These are phyloP conservation scores for Scelioninae gen. 1 DNA, from an alignment of 2,888 invertebrate species.

Conservation along the genomic window DNA sequence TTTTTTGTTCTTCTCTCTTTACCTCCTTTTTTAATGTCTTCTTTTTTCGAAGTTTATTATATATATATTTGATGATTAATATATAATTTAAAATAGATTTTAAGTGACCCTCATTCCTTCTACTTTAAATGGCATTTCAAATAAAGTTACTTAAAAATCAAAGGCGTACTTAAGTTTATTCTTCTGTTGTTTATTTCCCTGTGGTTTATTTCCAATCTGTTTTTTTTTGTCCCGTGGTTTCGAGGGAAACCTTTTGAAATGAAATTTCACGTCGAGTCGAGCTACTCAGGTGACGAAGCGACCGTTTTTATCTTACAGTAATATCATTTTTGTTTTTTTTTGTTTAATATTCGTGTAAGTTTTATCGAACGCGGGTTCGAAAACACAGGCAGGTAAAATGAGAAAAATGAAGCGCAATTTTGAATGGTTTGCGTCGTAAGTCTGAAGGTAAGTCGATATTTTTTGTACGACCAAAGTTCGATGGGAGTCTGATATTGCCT, in stretches of 20 bases:
- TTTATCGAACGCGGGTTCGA: conserved; percentile 73
- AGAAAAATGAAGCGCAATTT: conserved; percentile 11
- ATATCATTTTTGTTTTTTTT: conserved; percentile 71
- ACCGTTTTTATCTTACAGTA: conserved; percentile 51
- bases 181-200: conserved; percentile 57
- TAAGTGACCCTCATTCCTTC: conserved; percentile 73
- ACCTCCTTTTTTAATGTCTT: conserved; percentile 65
- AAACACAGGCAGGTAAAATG: conserved; percentile 32
- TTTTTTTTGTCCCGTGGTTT: conserved; percentile 22
- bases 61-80: conserved; percentile 73
- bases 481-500: conserved; percentile 27
- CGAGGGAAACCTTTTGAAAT: conserved; percentile 76
- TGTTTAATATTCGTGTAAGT: neutral
- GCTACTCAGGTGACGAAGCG: conserved; percentile 63
- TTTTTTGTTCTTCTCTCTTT: conserved; percentile 56
- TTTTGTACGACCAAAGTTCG: conserved; percentile 48
- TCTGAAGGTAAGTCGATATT: conserved; percentile 52
- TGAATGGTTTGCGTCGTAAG: conserved; percentile 53
- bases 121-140: conserved; percentile 73
- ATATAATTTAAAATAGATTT: conserved; percentile 73
- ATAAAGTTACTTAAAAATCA: conserved; percentile 70
- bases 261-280: conserved; percentile 70
- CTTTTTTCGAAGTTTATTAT: conserved; percentile 68
- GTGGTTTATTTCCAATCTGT: conserved; percentile 46
- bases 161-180: conserved; percentile 66